These are phyloP conservation scores for Ophiothrix spiculata DNA, from an alignment of 35 echinoderm and acorn worm genomes.

Conservation along the genomic window DNA sequence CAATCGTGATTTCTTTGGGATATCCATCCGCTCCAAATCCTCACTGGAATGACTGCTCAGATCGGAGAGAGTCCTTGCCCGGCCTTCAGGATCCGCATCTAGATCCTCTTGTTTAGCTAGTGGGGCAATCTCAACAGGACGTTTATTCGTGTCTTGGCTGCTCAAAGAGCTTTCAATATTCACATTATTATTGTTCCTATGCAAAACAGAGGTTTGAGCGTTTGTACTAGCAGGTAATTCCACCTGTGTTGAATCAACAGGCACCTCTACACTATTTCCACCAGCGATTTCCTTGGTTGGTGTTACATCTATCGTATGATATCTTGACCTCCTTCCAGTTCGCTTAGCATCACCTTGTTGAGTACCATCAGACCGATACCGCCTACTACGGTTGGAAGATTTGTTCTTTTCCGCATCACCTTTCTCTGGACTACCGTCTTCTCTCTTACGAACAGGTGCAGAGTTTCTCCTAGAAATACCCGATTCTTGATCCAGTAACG, in stretches of 20 bases:
- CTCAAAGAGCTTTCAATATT: conserved; percentile 47
- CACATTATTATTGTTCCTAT: conserved; percentile 96
- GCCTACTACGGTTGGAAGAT: neutral
- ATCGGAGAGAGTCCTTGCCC: neutral
- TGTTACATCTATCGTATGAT: neutral
- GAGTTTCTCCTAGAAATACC: neutral
- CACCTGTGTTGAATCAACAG: neutral
- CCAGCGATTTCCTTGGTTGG: neutral
- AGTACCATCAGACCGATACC: neutral
- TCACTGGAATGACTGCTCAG: conserved; percentile 30
- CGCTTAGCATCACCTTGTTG: neutral
- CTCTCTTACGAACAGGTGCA: neutral
- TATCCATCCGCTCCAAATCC: conserved; percentile 31
- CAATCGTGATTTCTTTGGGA: neutral
- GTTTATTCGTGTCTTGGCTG: neutral
- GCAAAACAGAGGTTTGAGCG: conserved; percentile 37
- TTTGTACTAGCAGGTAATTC: conserved; percentile 11
- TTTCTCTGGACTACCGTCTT: neutral
- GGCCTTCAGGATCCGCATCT: neutral
- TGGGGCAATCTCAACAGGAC: neutral
- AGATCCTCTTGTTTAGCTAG: neutral
- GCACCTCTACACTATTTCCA: neutral
- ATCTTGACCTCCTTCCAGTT: neutral
- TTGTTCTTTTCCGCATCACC: neutral
- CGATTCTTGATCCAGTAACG: neutral